Base-by-base conservation (phyloP, 2,888 invertebrate genomes). In the Coenonympha arcania region DNA sequence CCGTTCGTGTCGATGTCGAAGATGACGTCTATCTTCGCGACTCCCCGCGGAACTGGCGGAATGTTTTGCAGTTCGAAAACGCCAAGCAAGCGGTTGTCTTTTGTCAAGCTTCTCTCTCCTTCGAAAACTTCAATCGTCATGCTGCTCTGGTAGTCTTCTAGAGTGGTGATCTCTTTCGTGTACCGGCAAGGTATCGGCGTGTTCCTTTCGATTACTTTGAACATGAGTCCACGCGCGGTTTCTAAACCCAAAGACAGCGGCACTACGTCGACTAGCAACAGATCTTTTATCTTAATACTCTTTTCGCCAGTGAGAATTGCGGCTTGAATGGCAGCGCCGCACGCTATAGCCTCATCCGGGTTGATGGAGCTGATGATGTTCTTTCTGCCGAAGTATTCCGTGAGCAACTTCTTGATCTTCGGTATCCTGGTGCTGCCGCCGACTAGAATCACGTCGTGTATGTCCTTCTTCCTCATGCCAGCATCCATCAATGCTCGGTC, bases 121-220 rank as follows among this genome's bases (percentile, higher is more conserved):
- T 83, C 80, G 26, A 73, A 82, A 6, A 83, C 65, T 55, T 81
- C 79, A 19, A 83, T 81, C 0, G 75, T 76, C 76, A 82, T 76
- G 8, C 63, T 61, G 18, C 56, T 69, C 60, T 81, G 81, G 48
- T 79, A 69, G 46, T 82, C 79, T n/a, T 76, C 74, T 49, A 73
- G 42, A 0, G 82, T 80, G 0, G 79, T 76, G 1, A 82, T 56
- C 42, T 79, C 78, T 72, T 72, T 79, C 43, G 73, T 74, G 3
- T 55, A 60, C 1, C 63, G 64, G 47, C 80, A 81, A 11, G 82
- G 82, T 41, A 81, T 76, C 0, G 70, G 61, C 1, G 77, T 79
- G 47, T 81, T 80, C 11, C 68, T 62, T 39, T 79, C 73, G n/a
- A 81, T 63, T 0, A 83, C 64, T 62, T 66, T 77, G 15, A 63